Base-by-base conservation (phyloP, 1,140 invertebrate genomes). In the Muscidifurax raptorellus region DNA sequence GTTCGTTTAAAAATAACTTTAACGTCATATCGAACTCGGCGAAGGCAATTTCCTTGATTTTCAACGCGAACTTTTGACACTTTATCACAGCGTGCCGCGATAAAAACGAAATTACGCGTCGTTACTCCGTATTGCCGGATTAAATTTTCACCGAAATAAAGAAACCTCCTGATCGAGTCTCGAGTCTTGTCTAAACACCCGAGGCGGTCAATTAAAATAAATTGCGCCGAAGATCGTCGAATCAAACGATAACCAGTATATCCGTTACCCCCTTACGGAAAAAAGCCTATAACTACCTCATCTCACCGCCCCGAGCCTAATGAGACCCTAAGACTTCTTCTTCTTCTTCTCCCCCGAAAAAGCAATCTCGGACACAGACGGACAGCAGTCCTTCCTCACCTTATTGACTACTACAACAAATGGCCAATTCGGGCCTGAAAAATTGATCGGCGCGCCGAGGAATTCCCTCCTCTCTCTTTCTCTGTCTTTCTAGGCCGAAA, bases 401-500 rank as follows among this genome's bases (percentile, higher is more conserved):
- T n/a, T 28, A 27, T 69, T 7, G 66, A 66, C 25, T 69, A n/a
- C 64, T 28, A 69, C 66, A 69, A 69, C 27, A 30, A 69, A 69
- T 40, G 71, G 71, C 32, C 71, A 74, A 74, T 74, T 74, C 71
- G 22, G 32, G 1, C 71, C 30, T 74, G 71, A 74, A 36, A 74
- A 74, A 74, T 74, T 74, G 30, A 74, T 74, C 71, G 32, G 18
- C 28, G 10, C 12, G 2, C 1, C 32, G 15, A 74, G 52, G 52
- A 69, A 30, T 69, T 28, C 66, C 1, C 66, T 28, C 67, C 25
- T 13, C n/a, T 25, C 66, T 25, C 27, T 10, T n/a, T 13, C 25
- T n/a, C n/a, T n/a, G n/a, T 13, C 40, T 3, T 10, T 13, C 7
- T 13, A 2, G 9, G 44, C 0, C 25, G 0, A 69, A 69, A 69